Base-by-base conservation (phyloP, 2,888 invertebrate species). In the Isoperla grammatica region DNA sequence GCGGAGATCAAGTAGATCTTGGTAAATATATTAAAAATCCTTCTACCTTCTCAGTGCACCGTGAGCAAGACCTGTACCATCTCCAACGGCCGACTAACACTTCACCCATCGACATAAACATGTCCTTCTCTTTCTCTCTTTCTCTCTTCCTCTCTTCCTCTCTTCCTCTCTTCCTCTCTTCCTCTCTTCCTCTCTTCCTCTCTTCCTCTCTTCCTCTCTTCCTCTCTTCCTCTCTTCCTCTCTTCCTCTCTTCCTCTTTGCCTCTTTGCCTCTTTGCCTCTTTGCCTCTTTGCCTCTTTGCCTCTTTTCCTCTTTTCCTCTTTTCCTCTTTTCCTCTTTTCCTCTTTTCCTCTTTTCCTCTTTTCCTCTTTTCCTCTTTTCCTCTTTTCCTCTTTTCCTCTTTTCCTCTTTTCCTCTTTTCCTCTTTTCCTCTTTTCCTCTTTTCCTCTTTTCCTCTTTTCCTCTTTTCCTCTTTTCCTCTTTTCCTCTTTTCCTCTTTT, bases 281-380 rank as follows among this genome's bases (percentile, higher is more conserved):
- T 55, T 40, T 23, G 17, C 40, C 55, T 55, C 40, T 15, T 6
- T n/a, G 55, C 20, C n/a, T n/a, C n/a, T n/a, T n/a, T n/a, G n/a
- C n/a, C n/a, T n/a, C n/a, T n/a, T n/a, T n/a, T n/a, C n/a, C 40
- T 39, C 42, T 39, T 0, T 12, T 39, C n/a, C 40, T 39, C 20
- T 55, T 23, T 40, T 55, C 35, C 40, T n/a, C 12, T 15, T 11
- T 23, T 20, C 35, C 17, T 55, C 35, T 11, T 20, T 56, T 20
- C 39, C 22, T 42, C 4, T 42, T 12, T 12, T 19, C 40, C 39
- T 39, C 17, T 9, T 15, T 46, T 19, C 29, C 42, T 17, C 17
- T 15, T n/a, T 43, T 19, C 45, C 40, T 15, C 55, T 19, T 43
- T 12, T 20, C 5, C 12, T 29, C 20, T 15, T 20, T 29, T 9